These are phyloP conservation scores for Leptogaster cylindrica DNA, from an alignment of 2,888 invertebrate species.

Conservation along the genomic window DNA sequence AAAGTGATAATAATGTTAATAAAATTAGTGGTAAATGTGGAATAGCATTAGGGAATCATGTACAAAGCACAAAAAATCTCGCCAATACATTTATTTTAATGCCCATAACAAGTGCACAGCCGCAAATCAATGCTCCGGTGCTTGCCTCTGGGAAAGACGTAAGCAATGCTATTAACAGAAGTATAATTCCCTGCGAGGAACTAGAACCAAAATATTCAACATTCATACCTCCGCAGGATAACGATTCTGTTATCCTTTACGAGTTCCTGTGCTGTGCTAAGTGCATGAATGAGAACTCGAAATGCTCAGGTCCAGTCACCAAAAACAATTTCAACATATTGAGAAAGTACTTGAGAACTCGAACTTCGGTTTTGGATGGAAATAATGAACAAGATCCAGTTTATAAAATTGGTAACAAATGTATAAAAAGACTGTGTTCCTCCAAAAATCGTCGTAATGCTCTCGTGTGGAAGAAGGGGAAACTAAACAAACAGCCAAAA, in stretches of 20 bases:
- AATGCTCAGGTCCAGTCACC: conserved; percentile 39
- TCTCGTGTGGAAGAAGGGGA: neutral
- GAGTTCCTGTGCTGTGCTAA: conserved; percentile 62
- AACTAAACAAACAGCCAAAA: neutral
- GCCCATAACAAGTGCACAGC: conserved; percentile 32
- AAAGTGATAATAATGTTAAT: conserved; percentile 13
- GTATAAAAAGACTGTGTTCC: conserved; percentile 50
- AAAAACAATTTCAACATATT: conserved; percentile 49
- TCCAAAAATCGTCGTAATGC: conserved; percentile 35
- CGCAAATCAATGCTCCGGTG: conserved; percentile 9
- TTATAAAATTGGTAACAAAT: conserved; percentile 58
- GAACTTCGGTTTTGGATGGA: neutral
- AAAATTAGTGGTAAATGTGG: conserved; percentile 16
- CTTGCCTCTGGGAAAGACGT: neutral
- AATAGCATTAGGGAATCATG: neutral
- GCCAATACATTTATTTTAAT: conserved; percentile 33
- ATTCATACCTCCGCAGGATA: conserved; percentile 44
- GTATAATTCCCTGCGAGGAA: conserved; percentile 50
- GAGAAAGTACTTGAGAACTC: conserved; percentile 54
- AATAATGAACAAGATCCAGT: conserved; percentile 53
- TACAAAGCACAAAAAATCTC: neutral
- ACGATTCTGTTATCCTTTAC: conserved; percentile 56
- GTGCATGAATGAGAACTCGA: conserved; percentile 55
- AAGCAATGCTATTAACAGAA: conserved; percentile 11
- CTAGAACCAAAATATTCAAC: conserved; percentile 57